These are phyloP conservation scores for Carcina quercana DNA, from an alignment of 2,888 invertebrate species.

Conservation along the genomic window DNA sequence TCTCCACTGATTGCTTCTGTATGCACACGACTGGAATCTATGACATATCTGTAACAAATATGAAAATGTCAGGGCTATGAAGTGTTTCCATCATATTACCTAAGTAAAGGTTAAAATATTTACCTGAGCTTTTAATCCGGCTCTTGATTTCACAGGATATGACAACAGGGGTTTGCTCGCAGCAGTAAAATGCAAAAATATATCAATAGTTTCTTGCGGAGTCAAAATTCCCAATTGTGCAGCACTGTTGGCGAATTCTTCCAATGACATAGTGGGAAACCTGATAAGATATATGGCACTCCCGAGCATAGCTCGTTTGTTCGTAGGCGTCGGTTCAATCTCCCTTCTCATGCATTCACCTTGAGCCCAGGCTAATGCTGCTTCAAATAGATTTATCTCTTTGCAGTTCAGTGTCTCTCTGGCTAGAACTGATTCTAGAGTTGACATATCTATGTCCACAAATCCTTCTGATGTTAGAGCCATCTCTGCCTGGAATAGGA, in stretches of 20 bases:
- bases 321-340: slow-evolving; percentile 85
- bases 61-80: background rate
- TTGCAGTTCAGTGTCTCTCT: slow-evolving; percentile 96
- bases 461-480: slow-evolving; percentile 96
- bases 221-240: slow-evolving; percentile 95
- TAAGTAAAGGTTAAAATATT: slow-evolving; percentile 9
- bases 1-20: slow-evolving; percentile 97
- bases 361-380: slow-evolving; percentile 93
- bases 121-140: slow-evolving; percentile 92
- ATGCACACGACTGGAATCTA: slow-evolving; percentile 96
- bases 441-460: slow-evolving; percentile 95
- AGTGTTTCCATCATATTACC: background rate
- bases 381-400: slow-evolving; percentile 93
- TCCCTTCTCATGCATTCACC: slow-evolving; percentile 92
- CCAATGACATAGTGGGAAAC: slow-evolving; percentile 94
- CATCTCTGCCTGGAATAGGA: slow-evolving; percentile 90
- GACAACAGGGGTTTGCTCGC: slow-evolving; percentile 87
- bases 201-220: slow-evolving; percentile 94
- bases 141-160: slow-evolving; percentile 87
- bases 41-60: slow-evolving; percentile 89
- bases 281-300: slow-evolving; percentile 90
- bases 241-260: slow-evolving; percentile 93
- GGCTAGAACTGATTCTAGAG: slow-evolving; percentile 91
- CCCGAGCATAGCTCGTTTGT: slow-evolving; percentile 84
- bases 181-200: slow-evolving; percentile 96